Evolutionary conservation across 2,888 invertebrate genomes (phyloP).

Genomic region (Leptopterna dolabrata): DNA sequence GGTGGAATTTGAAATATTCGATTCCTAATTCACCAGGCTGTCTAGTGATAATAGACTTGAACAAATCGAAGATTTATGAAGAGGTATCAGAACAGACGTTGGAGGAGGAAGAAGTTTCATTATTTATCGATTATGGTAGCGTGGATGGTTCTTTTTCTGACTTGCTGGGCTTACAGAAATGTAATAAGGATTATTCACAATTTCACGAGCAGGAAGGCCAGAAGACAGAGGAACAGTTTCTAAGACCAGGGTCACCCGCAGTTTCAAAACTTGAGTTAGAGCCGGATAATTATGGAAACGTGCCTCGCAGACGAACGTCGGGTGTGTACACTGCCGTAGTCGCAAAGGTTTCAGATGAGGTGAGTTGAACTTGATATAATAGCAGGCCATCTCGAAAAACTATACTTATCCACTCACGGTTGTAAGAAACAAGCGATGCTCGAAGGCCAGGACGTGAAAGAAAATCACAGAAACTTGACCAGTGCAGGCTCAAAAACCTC

Average conservation of each 20-base stretch:
- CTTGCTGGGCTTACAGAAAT: too few relatives aligned
- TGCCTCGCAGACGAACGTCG: not conserved
- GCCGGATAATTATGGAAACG: slow-evolving; percentile 28
- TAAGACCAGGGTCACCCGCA: not conserved
- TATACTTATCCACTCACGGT: not conserved
- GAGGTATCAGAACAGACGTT: too few relatives aligned
- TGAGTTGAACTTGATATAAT: slow-evolving; percentile 4
- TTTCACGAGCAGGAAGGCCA: too few relatives aligned
- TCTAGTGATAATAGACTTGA: too few relatives aligned
- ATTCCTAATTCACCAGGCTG: too few relatives aligned
- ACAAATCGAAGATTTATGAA: too few relatives aligned
- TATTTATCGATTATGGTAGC: too few relatives aligned
- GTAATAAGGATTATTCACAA: too few relatives aligned
- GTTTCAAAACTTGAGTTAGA: not conserved
- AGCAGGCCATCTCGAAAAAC: not conserved
- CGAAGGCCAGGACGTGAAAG: not conserved
- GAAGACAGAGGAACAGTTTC: not conserved
- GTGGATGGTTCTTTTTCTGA: too few relatives aligned
- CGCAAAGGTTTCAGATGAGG: slow-evolving; percentile 4
- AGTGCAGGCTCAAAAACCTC: not conserved
- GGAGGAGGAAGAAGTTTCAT: too few relatives aligned
- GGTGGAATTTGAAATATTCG: too few relatives aligned
- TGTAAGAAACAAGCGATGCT: not conserved
- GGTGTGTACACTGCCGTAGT: slow-evolving; percentile 33
- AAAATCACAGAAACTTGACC: not conserved